Percentiles rank a stretch among this genome's conserved stretches.
Conservation (phyloP, 2,797 vertebrate genomes). For the Girardinus metallicus region DNA sequence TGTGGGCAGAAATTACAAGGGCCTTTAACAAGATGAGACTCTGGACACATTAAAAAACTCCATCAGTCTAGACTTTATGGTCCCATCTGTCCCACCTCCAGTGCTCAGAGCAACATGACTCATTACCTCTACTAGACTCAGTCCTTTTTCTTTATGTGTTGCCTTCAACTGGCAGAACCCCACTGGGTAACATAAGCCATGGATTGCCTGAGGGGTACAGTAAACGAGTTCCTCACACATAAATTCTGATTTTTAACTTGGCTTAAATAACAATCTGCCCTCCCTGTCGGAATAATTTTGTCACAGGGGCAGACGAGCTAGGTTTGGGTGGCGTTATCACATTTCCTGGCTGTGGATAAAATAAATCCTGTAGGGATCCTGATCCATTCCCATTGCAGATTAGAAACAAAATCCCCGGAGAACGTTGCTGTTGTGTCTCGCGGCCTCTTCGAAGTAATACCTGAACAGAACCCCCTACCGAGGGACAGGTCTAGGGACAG, state of each 20-base stretch:
- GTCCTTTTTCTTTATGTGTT: conserved; percentile 52
- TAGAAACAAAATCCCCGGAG: conserved; percentile 33
- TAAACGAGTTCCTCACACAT: conserved; percentile 38
- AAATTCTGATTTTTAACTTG: conserved; percentile 27
- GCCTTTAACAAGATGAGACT: conserved; percentile 65
- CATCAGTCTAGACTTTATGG: conserved; percentile 67
- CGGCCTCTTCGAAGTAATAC: conserved; percentile 13
- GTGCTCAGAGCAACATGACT: conserved; percentile 50
- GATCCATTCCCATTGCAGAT: conserved; percentile 21
- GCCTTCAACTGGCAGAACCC: conserved; percentile 47
- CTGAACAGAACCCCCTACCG: conserved; percentile 8
- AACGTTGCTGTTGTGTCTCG: conserved; percentile 15
- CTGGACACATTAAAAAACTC: conserved; percentile 69
- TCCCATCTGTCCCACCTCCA: conserved; percentile 22
- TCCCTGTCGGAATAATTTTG: conserved; percentile 4
- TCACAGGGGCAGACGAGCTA: background rate
- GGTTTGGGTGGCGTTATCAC: conserved; percentile 5
- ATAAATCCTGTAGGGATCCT: conserved; percentile 24
- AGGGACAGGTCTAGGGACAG: background rate
- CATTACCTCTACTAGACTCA: conserved; percentile 50
- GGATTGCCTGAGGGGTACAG: conserved; percentile 23
- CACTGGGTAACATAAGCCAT: conserved; percentile 18
- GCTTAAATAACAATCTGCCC: conserved; percentile 31
- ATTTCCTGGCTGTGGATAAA: conserved; percentile 30
- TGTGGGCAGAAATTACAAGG: conserved; percentile 49